phyloP scores from a whole-genome alignment of 2,888 invertebrate species.

The Acholoe squamosa region DNA sequence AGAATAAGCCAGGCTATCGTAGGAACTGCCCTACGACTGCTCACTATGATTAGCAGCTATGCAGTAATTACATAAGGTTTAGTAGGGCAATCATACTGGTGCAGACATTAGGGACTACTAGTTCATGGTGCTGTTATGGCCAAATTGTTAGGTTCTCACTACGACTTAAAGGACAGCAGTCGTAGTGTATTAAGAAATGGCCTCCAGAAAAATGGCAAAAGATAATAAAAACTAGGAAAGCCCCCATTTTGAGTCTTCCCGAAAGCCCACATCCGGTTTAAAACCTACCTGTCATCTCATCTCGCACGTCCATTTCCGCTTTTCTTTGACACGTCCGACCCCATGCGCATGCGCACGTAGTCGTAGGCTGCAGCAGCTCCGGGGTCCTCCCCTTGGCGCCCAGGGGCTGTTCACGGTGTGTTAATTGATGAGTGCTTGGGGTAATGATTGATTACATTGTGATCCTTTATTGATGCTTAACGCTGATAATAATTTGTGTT shows the following conservation, averaged over 20 bases:
- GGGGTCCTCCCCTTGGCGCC: background rate
- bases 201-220: too few species aligned
- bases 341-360: background rate
- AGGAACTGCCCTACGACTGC: too few species aligned
- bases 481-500: background rate
- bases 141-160: too few species aligned
- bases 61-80: too few species aligned
- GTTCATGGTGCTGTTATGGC: too few species aligned
- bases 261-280: background rate
- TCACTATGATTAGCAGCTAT: too few species aligned
- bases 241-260: background rate
- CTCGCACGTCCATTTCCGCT: constrained; percentile 20
- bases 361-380: background rate
- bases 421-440: background rate
- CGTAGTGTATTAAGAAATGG: too few species aligned
- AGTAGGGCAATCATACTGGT: too few species aligned
- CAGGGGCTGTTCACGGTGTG: background rate
- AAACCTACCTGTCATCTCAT: background rate
- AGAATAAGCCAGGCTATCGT: too few species aligned
- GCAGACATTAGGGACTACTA: too few species aligned
- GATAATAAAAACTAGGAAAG: too few species aligned
- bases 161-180: too few species aligned
- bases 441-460: constrained; percentile 3
- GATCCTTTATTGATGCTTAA: background rate
- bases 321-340: background rate